These are phyloP conservation scores for Dryomyza anilis DNA, from an alignment of 2,888 invertebrate species.

Conservation along the genomic window DNA sequence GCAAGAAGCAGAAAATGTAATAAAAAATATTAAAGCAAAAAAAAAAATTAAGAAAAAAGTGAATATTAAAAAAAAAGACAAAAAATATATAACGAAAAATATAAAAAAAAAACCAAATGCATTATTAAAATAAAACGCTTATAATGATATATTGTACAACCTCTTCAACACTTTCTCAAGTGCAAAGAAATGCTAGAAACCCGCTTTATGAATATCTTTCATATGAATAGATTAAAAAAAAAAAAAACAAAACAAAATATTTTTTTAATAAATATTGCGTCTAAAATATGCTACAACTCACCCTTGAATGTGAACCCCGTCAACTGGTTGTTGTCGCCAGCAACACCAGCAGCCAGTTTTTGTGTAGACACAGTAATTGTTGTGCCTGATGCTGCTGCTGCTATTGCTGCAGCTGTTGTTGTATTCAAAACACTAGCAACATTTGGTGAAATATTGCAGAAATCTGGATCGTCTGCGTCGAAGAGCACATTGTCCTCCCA, in stretches of 20 bases:
- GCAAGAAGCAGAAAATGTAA: not conserved
- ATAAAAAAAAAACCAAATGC: not conserved
- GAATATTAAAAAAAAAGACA: not conserved
- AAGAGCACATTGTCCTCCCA: constrained; percentile 59
- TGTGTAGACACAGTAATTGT: constrained; percentile 31
- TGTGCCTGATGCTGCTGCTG: not conserved
- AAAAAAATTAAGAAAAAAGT: not conserved
- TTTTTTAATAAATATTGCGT: no score
- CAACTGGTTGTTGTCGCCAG: constrained; percentile 37
- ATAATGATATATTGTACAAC: no score
- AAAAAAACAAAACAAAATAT: not conserved
- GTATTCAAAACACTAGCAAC: constrained; percentile 42
- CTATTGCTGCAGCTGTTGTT: constrained; percentile 14
- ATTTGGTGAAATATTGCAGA: constrained; percentile 47
- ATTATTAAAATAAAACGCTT: no score
- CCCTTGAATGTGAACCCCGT: constrained; percentile 50
- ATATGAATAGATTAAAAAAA: not conserved
- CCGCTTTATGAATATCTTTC: not conserved
- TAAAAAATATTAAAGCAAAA: not conserved
- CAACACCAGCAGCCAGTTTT: constrained; percentile 32
- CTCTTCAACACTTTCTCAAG: no score
- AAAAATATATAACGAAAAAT: not conserved
- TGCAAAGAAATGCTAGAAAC: no score
- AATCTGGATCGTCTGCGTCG: constrained; percentile 61
- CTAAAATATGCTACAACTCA: no score